These are phyloP conservation scores for Cataglyphis livida DNA, from an alignment of 2,888 invertebrate genomes.

Conservation along the genomic window DNA sequence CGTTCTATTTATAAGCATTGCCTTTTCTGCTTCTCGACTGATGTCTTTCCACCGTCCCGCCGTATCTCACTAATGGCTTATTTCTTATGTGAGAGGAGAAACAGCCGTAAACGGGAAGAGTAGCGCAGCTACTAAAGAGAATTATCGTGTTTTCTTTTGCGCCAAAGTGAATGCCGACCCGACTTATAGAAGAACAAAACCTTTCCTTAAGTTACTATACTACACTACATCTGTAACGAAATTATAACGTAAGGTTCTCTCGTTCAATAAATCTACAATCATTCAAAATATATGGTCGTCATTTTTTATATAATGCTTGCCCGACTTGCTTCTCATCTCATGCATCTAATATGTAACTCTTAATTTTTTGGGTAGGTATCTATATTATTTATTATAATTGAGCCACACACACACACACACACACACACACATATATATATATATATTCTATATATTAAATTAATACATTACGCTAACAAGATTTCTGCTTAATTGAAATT, in stretches of 20 bases:
- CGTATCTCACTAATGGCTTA: slow-evolving; percentile 57
- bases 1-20: slow-evolving; percentile 64
- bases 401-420: too few species aligned
- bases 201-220: not conserved
- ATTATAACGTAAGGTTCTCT: not conserved
- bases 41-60: slow-evolving; percentile 39
- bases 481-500: slow-evolving; percentile 19
- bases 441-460: not conserved
- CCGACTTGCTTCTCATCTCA: not conserved
- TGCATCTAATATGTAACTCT: not conserved
- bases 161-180: slow-evolving; percentile 11
- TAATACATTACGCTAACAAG: not conserved
- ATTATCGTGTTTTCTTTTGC: slow-evolving; percentile 24
- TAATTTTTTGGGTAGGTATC: not conserved
- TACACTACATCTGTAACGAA: not conserved
- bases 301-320: not conserved
- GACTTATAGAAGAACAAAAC: not conserved
- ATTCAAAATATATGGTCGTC: not conserved
- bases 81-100: slow-evolving; percentile 37
- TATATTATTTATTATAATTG: not conserved
- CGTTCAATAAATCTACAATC: not conserved
- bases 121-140: slow-evolving; percentile 27
- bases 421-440: not conserved
- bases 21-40: slow-evolving; percentile 55
- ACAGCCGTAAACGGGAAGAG: not conserved